Conservation (phyloP, 2,797 vertebrate species). For the Champsocephalus gunnari region DNA sequence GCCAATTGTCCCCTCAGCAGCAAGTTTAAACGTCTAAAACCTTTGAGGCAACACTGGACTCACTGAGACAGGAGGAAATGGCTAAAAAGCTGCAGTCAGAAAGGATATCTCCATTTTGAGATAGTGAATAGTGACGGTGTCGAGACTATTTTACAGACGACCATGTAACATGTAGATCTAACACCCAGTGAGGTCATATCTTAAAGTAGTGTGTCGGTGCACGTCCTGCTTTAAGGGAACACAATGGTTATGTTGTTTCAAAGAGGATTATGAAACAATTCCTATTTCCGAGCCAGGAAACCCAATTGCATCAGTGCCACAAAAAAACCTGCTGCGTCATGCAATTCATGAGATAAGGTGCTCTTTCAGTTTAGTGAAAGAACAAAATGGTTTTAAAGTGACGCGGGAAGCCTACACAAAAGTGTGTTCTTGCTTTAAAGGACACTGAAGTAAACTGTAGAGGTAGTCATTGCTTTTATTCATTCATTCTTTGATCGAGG, state of each 20-base stretch:
- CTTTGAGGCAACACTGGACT: conserved; percentile 16
- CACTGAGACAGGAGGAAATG: conserved; percentile 9
- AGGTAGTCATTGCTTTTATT: not conserved
- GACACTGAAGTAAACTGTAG: not conserved
- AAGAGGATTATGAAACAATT: conserved; percentile 73
- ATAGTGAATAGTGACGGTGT: conserved; percentile 31
- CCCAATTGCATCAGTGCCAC: conserved; percentile 55
- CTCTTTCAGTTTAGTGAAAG: conserved; percentile 9
- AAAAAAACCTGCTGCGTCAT: conserved; percentile 47
- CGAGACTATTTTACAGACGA: conserved; percentile 29
- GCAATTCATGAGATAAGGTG: conserved; percentile 40
- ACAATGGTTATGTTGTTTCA: conserved; percentile 72
- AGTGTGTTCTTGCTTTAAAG: conserved; percentile 16
- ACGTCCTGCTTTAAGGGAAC: conserved; percentile 52
- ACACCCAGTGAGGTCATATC: conserved; percentile 51
- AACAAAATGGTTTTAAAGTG: conserved; percentile 26
- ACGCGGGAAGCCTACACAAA: conserved; percentile 5
- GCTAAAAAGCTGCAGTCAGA: conserved; percentile 22
- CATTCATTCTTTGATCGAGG: conserved; percentile 1
- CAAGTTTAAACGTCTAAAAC: conserved; percentile 3
- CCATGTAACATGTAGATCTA: not conserved
- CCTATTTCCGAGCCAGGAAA: conserved; percentile 65
- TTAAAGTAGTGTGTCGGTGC: conserved; percentile 33
- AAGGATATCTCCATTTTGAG: conserved; percentile 16
- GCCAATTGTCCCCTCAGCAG: not conserved